Base-by-base conservation (phyloP, 2,113 vertebrate genomes). In the Cyrtonyx montezumae region DNA sequence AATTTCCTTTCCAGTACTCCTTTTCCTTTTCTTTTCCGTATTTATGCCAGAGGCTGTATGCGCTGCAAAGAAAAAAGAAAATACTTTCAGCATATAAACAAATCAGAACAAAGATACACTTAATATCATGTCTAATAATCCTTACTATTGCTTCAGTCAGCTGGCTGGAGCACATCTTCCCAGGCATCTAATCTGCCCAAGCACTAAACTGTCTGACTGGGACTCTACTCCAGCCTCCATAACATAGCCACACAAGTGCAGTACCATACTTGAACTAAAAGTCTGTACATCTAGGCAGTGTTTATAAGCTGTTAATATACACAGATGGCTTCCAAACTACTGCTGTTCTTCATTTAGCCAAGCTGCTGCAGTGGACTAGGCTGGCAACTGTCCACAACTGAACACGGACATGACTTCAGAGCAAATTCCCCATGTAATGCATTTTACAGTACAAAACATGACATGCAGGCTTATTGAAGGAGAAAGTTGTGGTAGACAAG, bases 11-110 rank as follows among this genome's bases (percentile, higher is more conserved):
- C 68, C 76, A 62, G 96, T 79, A 48, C 96, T 97, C 94, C 97
- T 96, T 95, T 99, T 98, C 69, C 97, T 97, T 93, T 98, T 99
- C 91, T 98, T 98, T 95, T 97, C 98, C 46, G 23, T 74, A 16
- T 94, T 96, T 61, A 91, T 84, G 81, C 98, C 96, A 90, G 94
- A 66, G 74, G 75, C 91, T 76, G 74, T 84, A 40, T 81, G 37
- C 30, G 98, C 99, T 99, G 92, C 25, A 95, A 67, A 63, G 45
- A 48, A 87, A 67, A 84, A 93, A 87, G 76, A 56, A 82, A 80
- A 55, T 34, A 76, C 18, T 53, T 73, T 94, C 34, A 80, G 55
- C 45, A 88, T 32, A 79, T 3, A 56, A 16, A 75, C 22, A 90
- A 58, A 63, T 43, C 43, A 37, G 66, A 90, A 87, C 73, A 78